Conservation (phyloP, 2,797 vertebrate species). For the Cryptoblepharus egeriae region DNA sequence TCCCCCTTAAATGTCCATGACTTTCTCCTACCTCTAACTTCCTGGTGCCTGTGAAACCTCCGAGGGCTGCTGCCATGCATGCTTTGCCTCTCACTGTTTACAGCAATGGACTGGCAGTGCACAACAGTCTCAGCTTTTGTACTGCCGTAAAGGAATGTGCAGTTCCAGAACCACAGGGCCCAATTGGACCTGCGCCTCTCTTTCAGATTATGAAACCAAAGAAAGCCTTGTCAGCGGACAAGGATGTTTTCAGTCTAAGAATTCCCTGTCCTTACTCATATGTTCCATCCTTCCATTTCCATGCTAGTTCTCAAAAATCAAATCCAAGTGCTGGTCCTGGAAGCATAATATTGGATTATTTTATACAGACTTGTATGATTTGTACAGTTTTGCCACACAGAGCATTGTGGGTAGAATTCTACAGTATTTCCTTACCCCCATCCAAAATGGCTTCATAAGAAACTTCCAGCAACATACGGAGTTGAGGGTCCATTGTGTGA, state of each 20-base stretch:
- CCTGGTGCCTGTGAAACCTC: too few species aligned
- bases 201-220: neutral
- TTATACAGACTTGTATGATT: neutral
- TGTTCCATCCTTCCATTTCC: neutral
- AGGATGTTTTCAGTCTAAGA: neutral
- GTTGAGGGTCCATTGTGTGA: conserved; percentile 97
- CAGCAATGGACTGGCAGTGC: too few species aligned
- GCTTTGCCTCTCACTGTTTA: too few species aligned
- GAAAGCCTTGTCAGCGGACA: neutral
- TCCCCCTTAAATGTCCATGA: too few species aligned
- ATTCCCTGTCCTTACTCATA: neutral
- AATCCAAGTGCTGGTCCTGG: too few species aligned
- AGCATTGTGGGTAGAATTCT: neutral
- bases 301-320: neutral
- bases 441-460: conserved; percentile 94
- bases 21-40: too few species aligned
- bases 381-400: neutral
- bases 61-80: too few species aligned
- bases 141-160: too few species aligned
- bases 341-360: neutral
- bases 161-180: too few species aligned
- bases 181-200: neutral
- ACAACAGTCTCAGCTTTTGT: too few species aligned
- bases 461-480: conserved; percentile 91
- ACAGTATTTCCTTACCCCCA: conserved; percentile 81